Evolutionary conservation across 2,888 invertebrate species (phyloP), one percentile per base, ranked within the genome.

Genomic region (Alsophila aescularia): DNA sequence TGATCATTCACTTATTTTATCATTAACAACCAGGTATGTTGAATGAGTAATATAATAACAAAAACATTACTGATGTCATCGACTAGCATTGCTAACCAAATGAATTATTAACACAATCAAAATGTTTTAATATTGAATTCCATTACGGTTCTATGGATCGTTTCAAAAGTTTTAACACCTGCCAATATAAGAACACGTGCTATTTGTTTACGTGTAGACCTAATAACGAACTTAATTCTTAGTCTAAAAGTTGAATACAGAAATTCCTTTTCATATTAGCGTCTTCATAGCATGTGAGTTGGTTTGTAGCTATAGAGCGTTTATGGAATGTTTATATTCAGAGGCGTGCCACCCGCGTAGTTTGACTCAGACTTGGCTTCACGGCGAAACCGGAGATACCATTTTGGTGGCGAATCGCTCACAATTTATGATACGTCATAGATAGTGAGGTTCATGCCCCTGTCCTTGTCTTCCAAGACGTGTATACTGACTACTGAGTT

Each of bases 291-390:
- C 31, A 55, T 66, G 61, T 59, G 69, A 73, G 67, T 73, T 52
- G 52, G 48, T 57, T 67, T 70, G 74, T 76, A 73, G 74, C 68
- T 69, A 64, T 73, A 73, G 69, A 72, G 74, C 80, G 74, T 80
- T 81, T 77, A 80, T 77, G 73, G 76, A 69, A 78, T 78, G 83
- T 85, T 85, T 88, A 85, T 85, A 85, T 86, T 84, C 81, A 80
- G 76, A 74, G 67, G 76, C 75, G 70, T 79, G 77, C 89, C 88
- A 86, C 88, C 87, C 89, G 86, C 89, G 83, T 81, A 72, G 88
- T 73, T 69, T 72, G 69, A 64, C 64, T 74, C 72, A 67, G 53
- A 47, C 59, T 31, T 73, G 72, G 72, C 70, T 71, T 73, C 71
- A 69, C 75, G 72, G 76, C 77, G 79, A 81, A 84, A 85, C 78